Evolutionary conservation across 2,113 vertebrate genomes (phyloP).

Genomic region (Sphyrna mokarran): DNA sequence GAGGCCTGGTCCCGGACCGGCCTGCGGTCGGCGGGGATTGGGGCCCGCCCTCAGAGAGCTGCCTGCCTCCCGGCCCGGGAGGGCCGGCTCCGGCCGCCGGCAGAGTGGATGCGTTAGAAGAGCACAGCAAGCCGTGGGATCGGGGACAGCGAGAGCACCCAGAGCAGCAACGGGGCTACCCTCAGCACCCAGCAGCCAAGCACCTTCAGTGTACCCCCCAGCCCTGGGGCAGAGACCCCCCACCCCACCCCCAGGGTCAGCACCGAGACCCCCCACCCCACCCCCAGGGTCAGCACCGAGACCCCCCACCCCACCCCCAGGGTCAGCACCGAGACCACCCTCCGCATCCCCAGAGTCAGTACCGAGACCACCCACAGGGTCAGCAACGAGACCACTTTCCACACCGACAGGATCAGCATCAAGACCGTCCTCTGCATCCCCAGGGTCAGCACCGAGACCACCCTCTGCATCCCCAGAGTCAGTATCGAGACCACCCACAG

Average conservation of each 20-base stretch:
- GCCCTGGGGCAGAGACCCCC: slow-evolving; percentile 46
- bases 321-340: slow-evolving; percentile 27
- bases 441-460: too few relatives aligned
- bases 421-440: too few relatives aligned
- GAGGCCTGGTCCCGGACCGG: not conserved
- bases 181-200: too few relatives aligned
- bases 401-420: too few relatives aligned
- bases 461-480: not conserved
- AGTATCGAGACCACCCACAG: slow-evolving; percentile 31
- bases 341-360: too few relatives aligned
- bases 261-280: slow-evolving; percentile 38
- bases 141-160: slow-evolving; percentile 2
- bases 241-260: too few relatives aligned
- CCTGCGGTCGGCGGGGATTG: not conserved
- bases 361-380: not conserved
- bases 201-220: slow-evolving; percentile 38
- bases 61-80: not conserved
- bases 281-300: slow-evolving; percentile 45
- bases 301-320: too few relatives aligned
- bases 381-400: slow-evolving; percentile 34
- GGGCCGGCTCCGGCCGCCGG: not conserved
- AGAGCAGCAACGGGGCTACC: not conserved
- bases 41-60: not conserved
- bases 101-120: not conserved
- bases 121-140: not conserved